These are phyloP conservation scores for Oreochromis niloticus DNA, from an alignment of 2,113 vertebrate species.

Conservation along the genomic window DNA sequence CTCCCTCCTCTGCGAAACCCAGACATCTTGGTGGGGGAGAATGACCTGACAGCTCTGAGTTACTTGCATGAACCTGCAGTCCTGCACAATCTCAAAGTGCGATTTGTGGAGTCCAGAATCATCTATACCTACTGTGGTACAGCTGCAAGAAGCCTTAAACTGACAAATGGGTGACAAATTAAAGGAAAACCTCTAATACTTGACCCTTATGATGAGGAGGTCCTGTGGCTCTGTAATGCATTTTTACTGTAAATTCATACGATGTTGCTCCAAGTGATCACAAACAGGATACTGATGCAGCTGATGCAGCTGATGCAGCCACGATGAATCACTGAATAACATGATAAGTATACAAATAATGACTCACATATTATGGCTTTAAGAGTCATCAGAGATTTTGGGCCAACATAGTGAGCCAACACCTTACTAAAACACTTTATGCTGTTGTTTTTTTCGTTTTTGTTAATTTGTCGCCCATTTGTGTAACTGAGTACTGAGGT, in stretches of 20 bases:
- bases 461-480: neutral
- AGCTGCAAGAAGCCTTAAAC: neutral
- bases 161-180: neutral
- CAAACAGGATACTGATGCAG: neutral
- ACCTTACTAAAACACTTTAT: neutral
- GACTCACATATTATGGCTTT: neutral
- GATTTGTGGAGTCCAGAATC: conserved; percentile 92
- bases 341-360: neutral
- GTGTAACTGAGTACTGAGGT: neutral
- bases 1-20: conserved; percentile 92
- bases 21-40: conserved; percentile 96
- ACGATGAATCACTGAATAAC: neutral
- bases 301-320: neutral
- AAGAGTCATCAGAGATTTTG: neutral
- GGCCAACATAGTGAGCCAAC: neutral
- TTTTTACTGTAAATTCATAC: neutral
- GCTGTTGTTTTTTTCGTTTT: neutral
- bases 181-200: neutral
- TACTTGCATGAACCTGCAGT: conserved; percentile 96
- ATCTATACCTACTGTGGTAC: conserved; percentile 98
- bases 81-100: conserved; percentile 90
- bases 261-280: neutral
- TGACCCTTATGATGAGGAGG: neutral
- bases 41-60: conserved; percentile 97
- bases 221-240: neutral